These are phyloP conservation scores for Puma concolor DNA, from an alignment of 2,113 vertebrate genomes.

Conservation along the genomic window DNA sequence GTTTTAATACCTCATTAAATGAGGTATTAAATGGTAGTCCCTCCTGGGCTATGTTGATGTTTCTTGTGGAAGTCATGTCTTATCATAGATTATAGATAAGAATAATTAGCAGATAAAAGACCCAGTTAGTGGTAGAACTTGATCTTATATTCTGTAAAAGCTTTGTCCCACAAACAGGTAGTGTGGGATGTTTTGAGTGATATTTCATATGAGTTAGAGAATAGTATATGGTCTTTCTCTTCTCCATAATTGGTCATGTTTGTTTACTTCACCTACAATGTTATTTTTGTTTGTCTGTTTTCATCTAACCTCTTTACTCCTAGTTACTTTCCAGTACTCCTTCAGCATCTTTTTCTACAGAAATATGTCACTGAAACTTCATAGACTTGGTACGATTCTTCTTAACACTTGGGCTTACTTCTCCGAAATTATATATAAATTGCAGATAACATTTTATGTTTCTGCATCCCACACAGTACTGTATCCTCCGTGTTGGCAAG, in stretches of 20 bases:
- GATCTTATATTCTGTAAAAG: neutral
- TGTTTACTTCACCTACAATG: neutral
- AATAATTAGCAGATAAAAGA: neutral
- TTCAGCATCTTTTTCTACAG: neutral
- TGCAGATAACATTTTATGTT: neutral
- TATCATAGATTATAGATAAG: neutral
- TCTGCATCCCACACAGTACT: neutral
- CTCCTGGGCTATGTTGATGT: neutral
- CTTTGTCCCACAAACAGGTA: neutral
- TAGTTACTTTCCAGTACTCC: neutral
- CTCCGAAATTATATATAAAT: neutral
- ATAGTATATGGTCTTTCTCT: neutral
- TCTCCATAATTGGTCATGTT: neutral
- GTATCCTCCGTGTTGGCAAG: neutral
- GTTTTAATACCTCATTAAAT: neutral
- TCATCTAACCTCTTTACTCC: neutral
- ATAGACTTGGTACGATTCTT: neutral
- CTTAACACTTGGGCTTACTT: neutral
- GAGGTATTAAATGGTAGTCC: neutral
- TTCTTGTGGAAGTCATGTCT: neutral
- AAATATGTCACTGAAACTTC: neutral
- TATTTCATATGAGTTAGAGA: neutral
- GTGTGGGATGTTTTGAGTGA: neutral
- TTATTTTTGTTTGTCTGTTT: neutral
- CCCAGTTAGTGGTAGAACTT: neutral